Conservation (phyloP, 1,140 invertebrate species). For the Heliconius nattereri region DNA sequence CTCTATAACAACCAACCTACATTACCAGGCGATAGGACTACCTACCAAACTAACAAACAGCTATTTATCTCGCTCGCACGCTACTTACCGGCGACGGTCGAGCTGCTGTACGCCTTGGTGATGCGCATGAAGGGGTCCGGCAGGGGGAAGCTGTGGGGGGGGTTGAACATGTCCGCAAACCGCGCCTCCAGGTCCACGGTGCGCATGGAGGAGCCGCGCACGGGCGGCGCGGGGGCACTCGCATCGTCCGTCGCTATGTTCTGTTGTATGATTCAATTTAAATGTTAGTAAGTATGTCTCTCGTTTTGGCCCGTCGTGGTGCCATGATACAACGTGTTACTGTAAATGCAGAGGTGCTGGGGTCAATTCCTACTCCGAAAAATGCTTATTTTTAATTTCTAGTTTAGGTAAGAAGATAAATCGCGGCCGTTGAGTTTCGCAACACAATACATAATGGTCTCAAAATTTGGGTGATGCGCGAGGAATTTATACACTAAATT, state of each 20-base stretch:
- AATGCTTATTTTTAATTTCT: too few relatives aligned
- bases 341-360: too few relatives aligned
- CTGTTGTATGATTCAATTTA: slow-evolving; percentile 10
- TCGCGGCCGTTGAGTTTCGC: too few relatives aligned
- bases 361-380: too few relatives aligned
- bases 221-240: slow-evolving; percentile 64
- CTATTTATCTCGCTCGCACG: slow-evolving; percentile 24
- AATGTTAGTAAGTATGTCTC: not conserved
- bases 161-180: slow-evolving; percentile 69
- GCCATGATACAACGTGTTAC: too few relatives aligned
- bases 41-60: not conserved
- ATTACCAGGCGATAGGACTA: not conserved
- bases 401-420: too few relatives aligned
- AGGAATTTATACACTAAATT: too few relatives aligned
- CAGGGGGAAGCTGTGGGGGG: slow-evolving; percentile 59
- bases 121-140: slow-evolving; percentile 76
- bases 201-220: slow-evolving; percentile 73
- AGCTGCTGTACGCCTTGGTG: slow-evolving; percentile 77
- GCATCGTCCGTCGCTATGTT: slow-evolving; percentile 43
- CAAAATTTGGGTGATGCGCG: too few relatives aligned
- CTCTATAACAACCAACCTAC: too few relatives aligned
- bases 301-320: too few relatives aligned
- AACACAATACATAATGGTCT: too few relatives aligned
- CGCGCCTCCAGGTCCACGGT: slow-evolving; percentile 67
- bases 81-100: slow-evolving; percentile 69